Percentiles rank a stretch among this genome's conserved stretches.
These are phyloP conservation scores for Talpa occidentalis DNA, from an alignment of 2,113 vertebrate species.

Conservation along the genomic window DNA sequence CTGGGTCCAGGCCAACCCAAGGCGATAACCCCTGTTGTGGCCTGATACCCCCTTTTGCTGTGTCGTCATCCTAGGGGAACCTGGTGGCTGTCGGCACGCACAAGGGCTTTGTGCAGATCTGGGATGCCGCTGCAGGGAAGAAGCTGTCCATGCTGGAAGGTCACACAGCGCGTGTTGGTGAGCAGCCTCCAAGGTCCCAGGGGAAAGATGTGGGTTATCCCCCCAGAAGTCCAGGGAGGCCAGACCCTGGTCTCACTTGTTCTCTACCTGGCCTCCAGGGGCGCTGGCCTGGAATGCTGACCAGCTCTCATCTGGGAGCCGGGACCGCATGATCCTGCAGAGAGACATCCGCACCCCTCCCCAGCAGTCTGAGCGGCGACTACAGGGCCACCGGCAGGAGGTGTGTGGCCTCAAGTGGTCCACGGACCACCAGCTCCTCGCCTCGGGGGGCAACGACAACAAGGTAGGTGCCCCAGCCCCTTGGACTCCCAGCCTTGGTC, in stretches of 20 bases:
- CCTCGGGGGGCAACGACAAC: constrained; percentile 98
- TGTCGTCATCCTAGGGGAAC: constrained; percentile 89
- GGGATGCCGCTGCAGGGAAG: constrained; percentile 98
- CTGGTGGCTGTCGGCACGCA: constrained; percentile 98
- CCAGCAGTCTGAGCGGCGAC: constrained; percentile 95
- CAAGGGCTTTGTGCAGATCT: constrained; percentile 99
- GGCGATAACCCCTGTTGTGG: too few relatives aligned
- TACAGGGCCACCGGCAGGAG: constrained; percentile 98
- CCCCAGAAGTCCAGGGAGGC: fast-evolving
- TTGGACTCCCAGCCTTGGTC: fast-evolving
- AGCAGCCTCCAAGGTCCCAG: constrained; percentile 68
- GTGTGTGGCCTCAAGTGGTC: constrained; percentile 99
- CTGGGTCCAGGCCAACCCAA: neutral
- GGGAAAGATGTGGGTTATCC: neutral
- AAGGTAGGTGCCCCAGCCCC: constrained; percentile 87
- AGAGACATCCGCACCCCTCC: constrained; percentile 95
- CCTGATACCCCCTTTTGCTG: fast-evolving
- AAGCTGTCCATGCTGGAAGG: constrained; percentile 96
- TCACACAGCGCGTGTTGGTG: constrained; percentile 97
- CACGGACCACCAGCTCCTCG: constrained; percentile 97
- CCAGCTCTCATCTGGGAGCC: constrained; percentile 96
- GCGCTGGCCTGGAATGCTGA: constrained; percentile 98
- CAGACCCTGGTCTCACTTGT: neutral
- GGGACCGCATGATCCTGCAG: constrained; percentile 97
- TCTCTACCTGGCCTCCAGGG: constrained; percentile 83